These are phyloP conservation scores for Tauraco hartlaubi DNA, from an alignment of 2,797 vertebrate genomes.

Conservation along the genomic window DNA sequence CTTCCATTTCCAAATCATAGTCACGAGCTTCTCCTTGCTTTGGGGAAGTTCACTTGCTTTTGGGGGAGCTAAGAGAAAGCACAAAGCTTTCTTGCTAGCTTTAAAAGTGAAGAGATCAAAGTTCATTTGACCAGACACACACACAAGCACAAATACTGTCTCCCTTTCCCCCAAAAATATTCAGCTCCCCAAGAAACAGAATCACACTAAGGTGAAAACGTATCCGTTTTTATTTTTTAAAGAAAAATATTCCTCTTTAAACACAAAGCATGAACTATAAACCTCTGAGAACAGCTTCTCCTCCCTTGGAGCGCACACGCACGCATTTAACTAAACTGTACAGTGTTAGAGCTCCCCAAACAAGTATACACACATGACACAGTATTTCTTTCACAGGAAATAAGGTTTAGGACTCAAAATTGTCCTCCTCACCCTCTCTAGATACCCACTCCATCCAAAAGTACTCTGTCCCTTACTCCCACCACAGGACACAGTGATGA, in stretches of 20 bases:
- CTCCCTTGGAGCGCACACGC: background rate
- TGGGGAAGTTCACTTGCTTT: background rate
- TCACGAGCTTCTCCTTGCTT: background rate
- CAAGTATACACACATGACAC: conserved; percentile 21
- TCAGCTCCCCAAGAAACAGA: background rate
- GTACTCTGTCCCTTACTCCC: background rate
- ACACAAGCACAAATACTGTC: background rate
- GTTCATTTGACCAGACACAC: background rate
- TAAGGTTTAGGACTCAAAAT: conserved; percentile 25
- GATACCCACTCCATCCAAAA: background rate
- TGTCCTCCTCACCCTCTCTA: background rate
- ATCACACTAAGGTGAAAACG: conserved; percentile 1
- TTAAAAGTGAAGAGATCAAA: background rate
- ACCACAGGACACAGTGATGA: conserved; percentile 25
- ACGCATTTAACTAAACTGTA: conserved; percentile 45
- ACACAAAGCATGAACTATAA: conserved; percentile 71
- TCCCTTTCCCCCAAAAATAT: accelerated
- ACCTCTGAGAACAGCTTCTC: conserved; percentile 31
- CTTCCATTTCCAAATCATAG: background rate
- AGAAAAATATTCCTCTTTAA: conserved; percentile 76
- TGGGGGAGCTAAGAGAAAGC: too few relatives aligned
- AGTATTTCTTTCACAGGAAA: conserved; percentile 53
- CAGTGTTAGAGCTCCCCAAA: conserved; percentile 32
- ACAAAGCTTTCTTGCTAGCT: background rate
- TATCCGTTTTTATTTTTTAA: conserved; percentile 62